Evolutionary conservation across 2,797 vertebrate genomes (phyloP).

Genomic region (Pitangus sulphuratus): DNA sequence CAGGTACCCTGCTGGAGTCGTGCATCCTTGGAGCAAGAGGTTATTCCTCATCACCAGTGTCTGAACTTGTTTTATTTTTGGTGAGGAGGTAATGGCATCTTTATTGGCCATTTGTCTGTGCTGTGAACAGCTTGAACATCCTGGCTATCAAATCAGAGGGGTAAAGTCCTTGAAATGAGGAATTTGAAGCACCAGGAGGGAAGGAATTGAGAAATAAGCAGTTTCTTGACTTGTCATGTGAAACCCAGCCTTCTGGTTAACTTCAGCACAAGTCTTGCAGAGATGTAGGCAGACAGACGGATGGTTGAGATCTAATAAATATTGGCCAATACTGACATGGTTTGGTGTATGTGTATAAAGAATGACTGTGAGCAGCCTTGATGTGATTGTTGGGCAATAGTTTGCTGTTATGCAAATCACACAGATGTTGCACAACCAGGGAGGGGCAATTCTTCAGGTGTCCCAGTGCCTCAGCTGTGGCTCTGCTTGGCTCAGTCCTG

Average conservation of each 20-base stretch:
- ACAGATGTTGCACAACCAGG: constrained; percentile 13
- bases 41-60: background rate
- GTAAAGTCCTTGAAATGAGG: background rate
- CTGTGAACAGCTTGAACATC: background rate
- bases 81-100: background rate
- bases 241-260: background rate
- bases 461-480: background rate
- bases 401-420: background rate
- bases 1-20: background rate
- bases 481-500: background rate
- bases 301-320: background rate
- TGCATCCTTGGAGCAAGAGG: background rate
- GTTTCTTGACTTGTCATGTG: background rate
- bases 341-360: background rate
- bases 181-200: background rate
- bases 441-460: background rate
- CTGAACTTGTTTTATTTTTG: background rate
- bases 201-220: background rate
- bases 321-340: background rate
- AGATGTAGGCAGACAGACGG: background rate
- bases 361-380: background rate
- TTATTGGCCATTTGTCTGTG: background rate
- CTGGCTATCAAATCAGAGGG: background rate
- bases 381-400: constrained; percentile 17
- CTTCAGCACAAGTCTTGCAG: background rate